Evolutionary conservation across 2,113 vertebrate species (phyloP).

Genomic region (Plecotus auritus): DNA sequence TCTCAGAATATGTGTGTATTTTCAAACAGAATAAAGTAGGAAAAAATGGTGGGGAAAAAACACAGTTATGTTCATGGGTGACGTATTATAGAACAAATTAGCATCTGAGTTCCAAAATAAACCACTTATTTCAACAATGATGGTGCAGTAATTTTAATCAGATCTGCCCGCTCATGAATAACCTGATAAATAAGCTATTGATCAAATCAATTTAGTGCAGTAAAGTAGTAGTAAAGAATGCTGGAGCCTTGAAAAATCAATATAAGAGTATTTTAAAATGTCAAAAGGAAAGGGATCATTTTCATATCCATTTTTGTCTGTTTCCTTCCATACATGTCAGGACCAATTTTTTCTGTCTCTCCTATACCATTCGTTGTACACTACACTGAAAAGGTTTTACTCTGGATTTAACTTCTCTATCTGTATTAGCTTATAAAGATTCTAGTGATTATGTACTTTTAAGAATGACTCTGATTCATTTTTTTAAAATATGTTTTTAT

Average conservation of each 20-base stretch:
- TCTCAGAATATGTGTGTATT: conserved; percentile 20
- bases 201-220: conserved; percentile 71
- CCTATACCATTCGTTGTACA: conserved; percentile 47
- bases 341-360: conserved; percentile 67
- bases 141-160: conserved; percentile 81
- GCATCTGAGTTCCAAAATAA: conserved; percentile 78
- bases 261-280: conserved; percentile 83
- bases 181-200: conserved; percentile 82
- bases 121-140: conserved; percentile 79
- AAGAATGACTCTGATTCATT: background rate
- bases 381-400: conserved; percentile 56
- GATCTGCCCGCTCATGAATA: conserved; percentile 77
- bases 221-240: conserved; percentile 77
- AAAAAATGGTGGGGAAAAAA: conserved; percentile 39
- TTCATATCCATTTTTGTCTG: conserved; percentile 80
- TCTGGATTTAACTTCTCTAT: conserved; percentile 44
- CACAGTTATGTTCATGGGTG: conserved; percentile 70
- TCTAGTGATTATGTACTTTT: conserved; percentile 37
- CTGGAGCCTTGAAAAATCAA: conserved; percentile 82
- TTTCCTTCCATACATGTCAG: conserved; percentile 71
- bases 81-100: conserved; percentile 73
- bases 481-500: background rate
- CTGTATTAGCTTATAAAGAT: conserved; percentile 1
- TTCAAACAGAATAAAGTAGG: conserved; percentile 59
- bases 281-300: conserved; percentile 78